Conservation (phyloP, 2,113 vertebrate species). For the Apodemus speciosus region DNA sequence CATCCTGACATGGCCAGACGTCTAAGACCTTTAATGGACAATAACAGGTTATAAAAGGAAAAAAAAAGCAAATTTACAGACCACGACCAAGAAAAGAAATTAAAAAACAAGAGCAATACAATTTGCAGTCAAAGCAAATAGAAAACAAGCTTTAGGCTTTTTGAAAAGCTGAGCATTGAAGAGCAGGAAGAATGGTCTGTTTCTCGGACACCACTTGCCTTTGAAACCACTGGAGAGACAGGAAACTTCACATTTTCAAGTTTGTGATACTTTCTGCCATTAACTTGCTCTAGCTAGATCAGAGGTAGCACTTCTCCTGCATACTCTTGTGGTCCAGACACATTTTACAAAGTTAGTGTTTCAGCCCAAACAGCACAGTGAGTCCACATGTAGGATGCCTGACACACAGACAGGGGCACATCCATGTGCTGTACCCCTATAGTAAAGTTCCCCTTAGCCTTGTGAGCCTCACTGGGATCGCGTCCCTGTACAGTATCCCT, state of each 20-base stretch:
- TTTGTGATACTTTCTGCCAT: neutral
- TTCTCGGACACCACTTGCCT: slow-evolving; percentile 65
- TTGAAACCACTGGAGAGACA: slow-evolving; percentile 55
- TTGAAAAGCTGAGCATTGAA: slow-evolving; percentile 69
- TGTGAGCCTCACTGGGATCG: slow-evolving; percentile 23
- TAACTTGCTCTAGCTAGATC: slow-evolving; percentile 50
- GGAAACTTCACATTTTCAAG: slow-evolving; percentile 60
- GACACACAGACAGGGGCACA: neutral
- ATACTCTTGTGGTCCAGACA: slow-evolving; percentile 15
- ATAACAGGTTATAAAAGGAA: slow-evolving; percentile 6
- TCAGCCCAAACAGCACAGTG: neutral
- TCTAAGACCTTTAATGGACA: slow-evolving; percentile 33
- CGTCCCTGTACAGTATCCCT: neutral
- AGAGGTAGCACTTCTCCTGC: slow-evolving; percentile 65
- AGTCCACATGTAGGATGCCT: neutral
- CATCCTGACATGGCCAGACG: slow-evolving; percentile 7
- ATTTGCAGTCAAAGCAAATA: slow-evolving; percentile 46
- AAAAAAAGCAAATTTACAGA: slow-evolving; percentile 73
- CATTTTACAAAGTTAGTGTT: slow-evolving; percentile 47
- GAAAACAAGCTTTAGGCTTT: slow-evolving; percentile 47
- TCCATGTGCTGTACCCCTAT: neutral
- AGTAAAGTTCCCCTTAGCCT: neutral
- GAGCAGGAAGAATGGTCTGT: slow-evolving; percentile 67
- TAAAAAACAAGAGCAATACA: neutral
- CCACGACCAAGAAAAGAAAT: neutral